Conservation (phyloP, 2,888 invertebrate genomes). For the Theodoxus fluviatilis region DNA sequence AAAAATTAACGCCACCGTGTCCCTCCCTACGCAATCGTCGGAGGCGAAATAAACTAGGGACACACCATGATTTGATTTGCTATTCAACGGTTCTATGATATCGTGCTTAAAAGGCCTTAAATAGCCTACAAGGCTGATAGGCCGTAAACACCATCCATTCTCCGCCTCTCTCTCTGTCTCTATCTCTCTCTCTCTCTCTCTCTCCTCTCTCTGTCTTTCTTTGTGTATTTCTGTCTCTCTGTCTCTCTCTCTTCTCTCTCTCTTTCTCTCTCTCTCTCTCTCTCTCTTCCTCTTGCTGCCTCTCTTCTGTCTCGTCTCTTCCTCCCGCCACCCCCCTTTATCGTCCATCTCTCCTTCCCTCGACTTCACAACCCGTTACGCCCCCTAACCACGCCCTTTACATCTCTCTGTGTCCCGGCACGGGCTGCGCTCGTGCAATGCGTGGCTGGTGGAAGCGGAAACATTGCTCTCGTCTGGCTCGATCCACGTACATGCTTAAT, state of each 20-base stretch:
- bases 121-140: too few relatives aligned
- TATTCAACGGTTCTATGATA: too few relatives aligned
- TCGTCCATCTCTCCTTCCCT: background rate
- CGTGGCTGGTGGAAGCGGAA: background rate
- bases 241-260: constrained; percentile 8
- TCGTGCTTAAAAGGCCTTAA: too few relatives aligned
- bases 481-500: too few relatives aligned
- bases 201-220: constrained; percentile 1
- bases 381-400: background rate
- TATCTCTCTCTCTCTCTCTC: background rate
- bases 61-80: too few relatives aligned
- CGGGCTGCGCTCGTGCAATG: background rate
- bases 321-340: background rate
- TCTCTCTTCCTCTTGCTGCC: background rate
- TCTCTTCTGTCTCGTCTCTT: background rate
- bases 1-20: too few relatives aligned
- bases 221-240: background rate
- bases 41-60: too few relatives aligned
- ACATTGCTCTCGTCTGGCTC: too few relatives aligned
- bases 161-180: background rate
- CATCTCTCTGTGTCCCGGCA: background rate
- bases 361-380: background rate
- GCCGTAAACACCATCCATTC: background rate
- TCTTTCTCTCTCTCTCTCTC: constrained; percentile 16
- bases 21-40: too few relatives aligned